A percentile compares a stretch with the other conserved stretches of the same genome.
These are phyloP conservation scores for Pammene aurita DNA, from an alignment of 2,888 invertebrate species.

Conservation along the genomic window DNA sequence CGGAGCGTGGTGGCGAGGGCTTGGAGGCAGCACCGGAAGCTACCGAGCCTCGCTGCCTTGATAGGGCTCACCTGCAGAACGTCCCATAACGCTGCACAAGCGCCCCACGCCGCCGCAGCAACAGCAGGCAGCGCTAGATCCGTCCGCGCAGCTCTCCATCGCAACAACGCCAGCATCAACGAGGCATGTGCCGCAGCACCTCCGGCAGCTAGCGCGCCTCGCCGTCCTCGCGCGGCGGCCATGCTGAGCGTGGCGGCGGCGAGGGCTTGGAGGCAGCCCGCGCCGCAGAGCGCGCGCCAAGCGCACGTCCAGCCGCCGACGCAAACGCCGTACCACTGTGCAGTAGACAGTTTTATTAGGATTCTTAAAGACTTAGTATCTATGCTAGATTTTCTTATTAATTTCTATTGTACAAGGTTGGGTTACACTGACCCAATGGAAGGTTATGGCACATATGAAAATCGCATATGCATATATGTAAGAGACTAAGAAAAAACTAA, in stretches of 20 bases:
- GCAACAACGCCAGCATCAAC: constrained; percentile 87
- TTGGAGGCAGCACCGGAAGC: constrained; percentile 85
- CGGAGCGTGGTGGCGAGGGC: constrained; percentile 91
- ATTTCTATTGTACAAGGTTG: too few species aligned
- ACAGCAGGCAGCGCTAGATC: constrained; percentile 92
- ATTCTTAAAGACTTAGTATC: background rate
- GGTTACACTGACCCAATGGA: too few species aligned
- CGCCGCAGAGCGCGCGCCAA: constrained; percentile 88
- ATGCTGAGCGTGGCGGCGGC: constrained; percentile 92
- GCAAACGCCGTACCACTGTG: constrained; percentile 91
- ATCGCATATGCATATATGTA: too few species aligned
- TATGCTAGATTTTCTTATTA: too few species aligned
- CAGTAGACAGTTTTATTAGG: background rate
- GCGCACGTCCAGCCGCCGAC: constrained; percentile 90
- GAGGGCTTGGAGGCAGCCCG: constrained; percentile 88
- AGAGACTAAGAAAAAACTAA: too few species aligned
- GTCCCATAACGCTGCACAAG: constrained; percentile 94
- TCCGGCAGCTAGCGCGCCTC: constrained; percentile 90
- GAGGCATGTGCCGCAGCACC: constrained; percentile 92
- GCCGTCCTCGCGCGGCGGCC: constrained; percentile 88
- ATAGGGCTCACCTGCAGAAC: constrained; percentile 80
- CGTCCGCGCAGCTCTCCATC: constrained; percentile 91
- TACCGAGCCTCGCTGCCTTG: background rate
- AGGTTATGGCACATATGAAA: too few species aligned
- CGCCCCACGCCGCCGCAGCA: constrained; percentile 93